Base-by-base conservation (phyloP, 2,113 vertebrate species). In the Setophaga kirtlandii region DNA sequence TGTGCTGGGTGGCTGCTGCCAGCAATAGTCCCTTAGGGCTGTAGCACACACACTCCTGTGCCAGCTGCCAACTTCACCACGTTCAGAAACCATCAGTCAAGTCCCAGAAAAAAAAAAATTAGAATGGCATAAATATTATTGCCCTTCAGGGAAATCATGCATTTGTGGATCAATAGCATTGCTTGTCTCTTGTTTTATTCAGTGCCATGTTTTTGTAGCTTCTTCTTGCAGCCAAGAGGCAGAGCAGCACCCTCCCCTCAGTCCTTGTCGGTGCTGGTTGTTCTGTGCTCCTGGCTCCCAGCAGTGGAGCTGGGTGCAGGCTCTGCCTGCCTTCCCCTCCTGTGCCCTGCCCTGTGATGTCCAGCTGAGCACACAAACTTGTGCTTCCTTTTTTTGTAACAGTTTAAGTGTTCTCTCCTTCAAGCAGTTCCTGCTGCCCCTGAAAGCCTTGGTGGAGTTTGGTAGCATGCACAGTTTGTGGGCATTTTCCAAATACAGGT, bases 191-290 rank as follows among this genome's bases (percentile, higher is more conserved):
- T 33, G 25, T n/a, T 11, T 19, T 68, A 39, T 9, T 42, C 39
- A 15, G 28, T 6, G 23, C 52, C 42, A 4, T 12, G 16, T 10
- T 75, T 58, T 60, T 82, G 59, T 47, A 78, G 33, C 31, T 56
- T 1, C 20, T 60, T 67, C 46, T 69, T 62, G 53, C 31, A 70
- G 5, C 18, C 31, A 21, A 21, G 19, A 83, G 46, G 10, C 39
- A 13, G n/a, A 31, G 50, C n/a, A 67, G 2, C 12, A 2, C 27
- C n/a, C 5, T 64, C 67, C 24, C 17, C 11, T 1, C 10, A 27
- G 63, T 16, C 19, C 2, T 19, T 60, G 0, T 2, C 42, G 25
- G 22, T 17, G 75, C 6, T 33, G 70, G 19, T 0, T 59, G n/a
- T 6, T 55, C 3, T 12, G 33, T n/a, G 10, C 6, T 27, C 15